phyloP scores from a whole-genome alignment of 2,888 invertebrate genomes.

The Trissonchulus sp. region DNA sequence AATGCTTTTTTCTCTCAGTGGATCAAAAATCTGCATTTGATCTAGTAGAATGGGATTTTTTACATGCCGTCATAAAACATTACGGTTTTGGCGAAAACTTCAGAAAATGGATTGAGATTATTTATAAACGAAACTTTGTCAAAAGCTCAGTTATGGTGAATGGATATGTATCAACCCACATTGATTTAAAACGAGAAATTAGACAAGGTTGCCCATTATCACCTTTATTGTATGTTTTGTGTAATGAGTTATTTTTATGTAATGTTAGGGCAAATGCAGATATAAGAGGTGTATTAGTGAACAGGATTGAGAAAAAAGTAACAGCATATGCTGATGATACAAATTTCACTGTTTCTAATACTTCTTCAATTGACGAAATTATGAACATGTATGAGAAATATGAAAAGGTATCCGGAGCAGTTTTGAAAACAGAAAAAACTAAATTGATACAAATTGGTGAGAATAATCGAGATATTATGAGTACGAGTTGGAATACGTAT shows the following conservation, averaged over 20 bases:
- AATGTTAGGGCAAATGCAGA: neutral
- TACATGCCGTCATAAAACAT: neutral
- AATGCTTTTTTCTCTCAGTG: neutral
- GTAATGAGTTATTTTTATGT: neutral
- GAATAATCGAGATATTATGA: neutral
- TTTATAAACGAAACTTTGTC: neutral
- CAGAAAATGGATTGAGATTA: slow-evolving; percentile 9
- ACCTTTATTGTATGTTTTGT: slow-evolving; percentile 20
- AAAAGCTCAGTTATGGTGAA: slow-evolving; percentile 22
- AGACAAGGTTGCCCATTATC: slow-evolving; percentile 27
- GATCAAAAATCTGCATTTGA: slow-evolving; percentile 24
- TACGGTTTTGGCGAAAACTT: slow-evolving; percentile 6
- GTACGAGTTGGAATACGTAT: neutral
- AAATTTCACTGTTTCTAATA: neutral
- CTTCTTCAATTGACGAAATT: neutral
- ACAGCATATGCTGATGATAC: slow-evolving; percentile 22
- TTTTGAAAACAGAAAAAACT: slow-evolving; percentile 8
- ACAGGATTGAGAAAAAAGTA: neutral
- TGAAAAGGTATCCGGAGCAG: slow-evolving; percentile 8
- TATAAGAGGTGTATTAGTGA: neutral
- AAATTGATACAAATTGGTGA: neutral
- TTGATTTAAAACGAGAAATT: neutral
- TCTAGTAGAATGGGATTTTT: neutral
- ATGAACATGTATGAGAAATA: neutral
- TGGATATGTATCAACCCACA: slow-evolving; percentile 1